These are phyloP conservation scores for Melipona beecheii DNA, from an alignment of 2,888 invertebrate genomes.

Conservation along the genomic window DNA sequence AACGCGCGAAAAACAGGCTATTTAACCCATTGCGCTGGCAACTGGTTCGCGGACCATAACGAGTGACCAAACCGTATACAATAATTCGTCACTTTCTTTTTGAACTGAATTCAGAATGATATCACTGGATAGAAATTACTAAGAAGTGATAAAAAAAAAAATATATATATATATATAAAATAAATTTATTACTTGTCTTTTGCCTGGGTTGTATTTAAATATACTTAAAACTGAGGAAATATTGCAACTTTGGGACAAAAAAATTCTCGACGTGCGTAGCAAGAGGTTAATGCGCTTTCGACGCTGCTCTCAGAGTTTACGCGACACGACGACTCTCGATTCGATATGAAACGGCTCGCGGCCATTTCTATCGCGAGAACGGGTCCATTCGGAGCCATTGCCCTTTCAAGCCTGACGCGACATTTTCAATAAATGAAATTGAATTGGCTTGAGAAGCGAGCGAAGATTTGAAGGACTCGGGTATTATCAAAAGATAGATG, in stretches of 20 bases:
- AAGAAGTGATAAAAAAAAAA: too few species aligned
- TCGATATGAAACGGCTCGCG: background rate
- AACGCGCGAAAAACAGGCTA: slow-evolving; percentile 4
- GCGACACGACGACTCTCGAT: background rate
- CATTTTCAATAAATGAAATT: background rate
- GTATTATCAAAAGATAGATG: background rate
- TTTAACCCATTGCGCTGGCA: background rate
- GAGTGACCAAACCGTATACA: too few species aligned
- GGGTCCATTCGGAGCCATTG: background rate
- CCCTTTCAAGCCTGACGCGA: background rate
- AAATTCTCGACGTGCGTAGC: too few species aligned
- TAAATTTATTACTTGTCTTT: too few species aligned
- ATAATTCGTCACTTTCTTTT: too few species aligned
- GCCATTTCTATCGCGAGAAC: background rate
- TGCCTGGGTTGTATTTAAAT: too few species aligned
- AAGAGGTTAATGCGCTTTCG: background rate
- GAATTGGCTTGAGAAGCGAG: background rate
- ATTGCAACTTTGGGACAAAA: too few species aligned
- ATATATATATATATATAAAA: too few species aligned
- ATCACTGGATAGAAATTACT: too few species aligned
- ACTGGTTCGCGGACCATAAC: too few species aligned
- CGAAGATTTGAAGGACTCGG: background rate
- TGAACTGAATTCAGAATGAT: too few species aligned
- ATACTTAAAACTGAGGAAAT: too few species aligned
- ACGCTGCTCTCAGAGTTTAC: background rate